Conservation (phyloP, 2,888 invertebrate species). For the Stenolophus ochropezus region DNA sequence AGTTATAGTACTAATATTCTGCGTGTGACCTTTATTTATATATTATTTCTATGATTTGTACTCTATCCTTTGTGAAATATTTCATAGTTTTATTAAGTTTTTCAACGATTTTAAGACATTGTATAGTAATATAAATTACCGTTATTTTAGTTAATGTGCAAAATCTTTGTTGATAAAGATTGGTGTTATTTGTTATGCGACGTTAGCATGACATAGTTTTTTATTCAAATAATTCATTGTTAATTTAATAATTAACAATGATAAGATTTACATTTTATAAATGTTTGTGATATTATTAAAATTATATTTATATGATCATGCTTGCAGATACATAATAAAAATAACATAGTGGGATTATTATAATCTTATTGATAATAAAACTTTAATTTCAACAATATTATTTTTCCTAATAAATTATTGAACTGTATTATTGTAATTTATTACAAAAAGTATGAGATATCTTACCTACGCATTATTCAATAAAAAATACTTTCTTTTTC, state of each 20-base stretch:
- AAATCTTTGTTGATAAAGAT: constrained; percentile 60
- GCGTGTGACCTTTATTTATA: constrained; percentile 31
- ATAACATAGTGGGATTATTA: constrained; percentile 59
- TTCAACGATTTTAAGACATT: constrained; percentile 51
- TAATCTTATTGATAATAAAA: constrained; percentile 60
- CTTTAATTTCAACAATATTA: constrained; percentile 34
- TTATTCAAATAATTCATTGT: constrained; percentile 60
- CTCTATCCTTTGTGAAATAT: neutral
- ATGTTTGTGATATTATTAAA: constrained; percentile 60
- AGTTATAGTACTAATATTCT: constrained; percentile 62
- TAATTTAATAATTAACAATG: constrained; percentile 57
- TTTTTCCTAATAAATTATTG: constrained; percentile 36
- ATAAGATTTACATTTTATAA: constrained; percentile 59
- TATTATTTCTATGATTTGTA: constrained; percentile 26
- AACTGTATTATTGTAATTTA: neutral
- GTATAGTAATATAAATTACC: constrained; percentile 57
- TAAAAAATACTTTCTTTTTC: too few relatives aligned
- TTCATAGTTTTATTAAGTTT: constrained; percentile 21
- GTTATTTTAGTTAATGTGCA: constrained; percentile 51
- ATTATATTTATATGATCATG: constrained; percentile 66
- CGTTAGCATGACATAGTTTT: constrained; percentile 66
- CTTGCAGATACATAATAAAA: constrained; percentile 67
- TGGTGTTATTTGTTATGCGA: constrained; percentile 63
- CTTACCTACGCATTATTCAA: too few relatives aligned
- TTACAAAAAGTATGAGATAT: too few relatives aligned